Evolutionary conservation across 2,113 vertebrate genomes (phyloP), one percentile per base, ranked within the genome.

Genomic region (Triplophysa rosa): DNA sequence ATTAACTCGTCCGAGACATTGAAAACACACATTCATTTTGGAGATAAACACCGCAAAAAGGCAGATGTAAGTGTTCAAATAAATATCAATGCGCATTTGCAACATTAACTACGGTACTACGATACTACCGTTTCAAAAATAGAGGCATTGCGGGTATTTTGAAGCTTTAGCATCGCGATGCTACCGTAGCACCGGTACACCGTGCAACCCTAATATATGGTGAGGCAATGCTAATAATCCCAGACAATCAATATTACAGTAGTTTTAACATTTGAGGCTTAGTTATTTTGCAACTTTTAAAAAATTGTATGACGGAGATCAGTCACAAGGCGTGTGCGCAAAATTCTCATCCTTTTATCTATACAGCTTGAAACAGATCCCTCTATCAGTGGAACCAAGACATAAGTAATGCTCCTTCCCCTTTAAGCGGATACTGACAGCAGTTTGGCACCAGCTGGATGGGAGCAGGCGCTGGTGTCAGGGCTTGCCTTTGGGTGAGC

Each of bases 401-500:
- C 40, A 47, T 63, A 75, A 63, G 58, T 75, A 77, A 33, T 54
- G 40, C 65, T 77, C 40, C 16, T 77, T 54, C 45, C 42, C 45
- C 61, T 65, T 65, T 52, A 42, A 77, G 74, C 24, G 17, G 59
- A n/a, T 54, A 65, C 59, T 76, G 73, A 76, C 73, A 76, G 61
- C 8, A 45, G 42, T 76, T 65, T 76, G 73, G 73, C 74, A 54
- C 23, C 61, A 65, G 42, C 47, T 65, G 40, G 74, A 65, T 75
- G 58, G 58, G 72, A 75, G 72, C 47, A 47, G 52, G 40, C 52
- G 5, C 37, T 63, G 33, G 59, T 72, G 78, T 56, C 78, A 72
- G 47, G 78, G 59, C 78, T 72, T 80, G 78, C 64, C 47, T 59
- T 37, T 80, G 45, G 74, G 42, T 65, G 74, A 77, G 26, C 61